phyloP scores from a whole-genome alignment of 2,113 vertebrate species.

The Zosterops lateralis region DNA sequence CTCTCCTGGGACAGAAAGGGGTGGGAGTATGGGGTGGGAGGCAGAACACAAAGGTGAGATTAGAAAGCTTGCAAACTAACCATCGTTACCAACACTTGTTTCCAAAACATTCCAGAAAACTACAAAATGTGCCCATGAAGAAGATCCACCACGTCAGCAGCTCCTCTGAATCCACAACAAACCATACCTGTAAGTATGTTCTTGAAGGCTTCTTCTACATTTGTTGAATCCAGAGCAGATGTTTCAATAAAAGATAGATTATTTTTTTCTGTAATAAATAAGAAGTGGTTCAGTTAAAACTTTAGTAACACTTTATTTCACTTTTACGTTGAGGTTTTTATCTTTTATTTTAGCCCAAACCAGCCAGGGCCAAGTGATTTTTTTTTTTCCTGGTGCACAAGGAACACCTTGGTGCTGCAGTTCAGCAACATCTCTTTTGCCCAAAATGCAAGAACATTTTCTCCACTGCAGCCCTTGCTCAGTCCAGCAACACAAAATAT shows the following conservation, averaged over 20 bases:
- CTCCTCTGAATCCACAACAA: not conserved
- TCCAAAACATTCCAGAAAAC: not conserved
- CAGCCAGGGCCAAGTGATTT: not conserved
- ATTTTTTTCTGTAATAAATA: slow-evolving; percentile 87
- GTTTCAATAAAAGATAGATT: slow-evolving; percentile 98
- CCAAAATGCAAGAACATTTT: not conserved
- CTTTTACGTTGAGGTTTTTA: not conserved
- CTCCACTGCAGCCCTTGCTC: not conserved
- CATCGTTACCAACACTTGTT: not conserved
- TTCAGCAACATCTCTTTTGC: not conserved
- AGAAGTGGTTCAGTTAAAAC: not conserved
- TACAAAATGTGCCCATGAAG: not conserved
- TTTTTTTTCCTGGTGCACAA: not conserved
- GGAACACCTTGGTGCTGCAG: not conserved
- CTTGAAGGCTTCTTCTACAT: slow-evolving; percentile 97
- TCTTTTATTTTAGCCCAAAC: not conserved
- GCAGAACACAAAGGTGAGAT: not conserved
- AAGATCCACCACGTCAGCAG: not conserved
- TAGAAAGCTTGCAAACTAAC: not conserved
- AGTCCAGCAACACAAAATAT: not conserved
- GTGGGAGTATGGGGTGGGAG: not conserved
- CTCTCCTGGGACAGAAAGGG: not conserved
- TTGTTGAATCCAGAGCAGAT: slow-evolving; percentile 96
- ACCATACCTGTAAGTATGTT: slow-evolving; percentile 92
- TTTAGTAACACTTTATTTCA: not conserved